These are phyloP conservation scores for Leptopilina myrica DNA, from an alignment of 2,888 invertebrate genomes.

Conservation along the genomic window DNA sequence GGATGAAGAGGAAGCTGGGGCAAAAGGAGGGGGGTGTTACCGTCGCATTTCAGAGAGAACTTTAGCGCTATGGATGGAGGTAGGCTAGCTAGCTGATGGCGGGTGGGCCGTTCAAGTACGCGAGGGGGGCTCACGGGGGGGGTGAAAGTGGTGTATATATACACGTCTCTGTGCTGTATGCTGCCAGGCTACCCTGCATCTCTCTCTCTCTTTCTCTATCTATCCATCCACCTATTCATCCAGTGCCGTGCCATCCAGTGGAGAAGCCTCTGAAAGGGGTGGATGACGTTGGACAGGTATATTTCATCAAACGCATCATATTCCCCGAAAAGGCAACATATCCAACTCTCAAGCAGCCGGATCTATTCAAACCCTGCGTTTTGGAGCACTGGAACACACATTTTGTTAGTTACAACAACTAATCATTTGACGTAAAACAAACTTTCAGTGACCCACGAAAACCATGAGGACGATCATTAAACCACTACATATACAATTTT, in stretches of 20 bases:
- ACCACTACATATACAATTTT: no score
- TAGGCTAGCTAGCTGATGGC: conserved; percentile 59
- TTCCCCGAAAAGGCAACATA: conserved; percentile 4
- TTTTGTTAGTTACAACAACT: background rate
- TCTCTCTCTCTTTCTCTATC: conserved; percentile 53
- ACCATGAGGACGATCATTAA: no score
- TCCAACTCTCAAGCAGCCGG: conserved; percentile 5
- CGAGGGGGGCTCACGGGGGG: conserved; percentile 22
- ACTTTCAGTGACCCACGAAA: no score
- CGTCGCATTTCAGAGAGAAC: conserved; percentile 73
- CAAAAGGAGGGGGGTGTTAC: conserved; percentile 64
- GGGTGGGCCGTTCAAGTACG: conserved; percentile 56
- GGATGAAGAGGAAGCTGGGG: conserved; percentile 46
- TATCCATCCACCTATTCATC: conserved; percentile 59
- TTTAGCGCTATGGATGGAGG: conserved; percentile 66
- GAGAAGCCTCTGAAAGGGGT: conserved; percentile 27
- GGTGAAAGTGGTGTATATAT: conserved; percentile 52
- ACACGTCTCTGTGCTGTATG: conserved; percentile 71
- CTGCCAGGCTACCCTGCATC: conserved; percentile 62
- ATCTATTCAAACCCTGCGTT: background rate
- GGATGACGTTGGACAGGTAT: conserved; percentile 38
- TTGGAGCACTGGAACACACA: background rate
- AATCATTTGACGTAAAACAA: no score
- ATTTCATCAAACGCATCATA: conserved; percentile 31
- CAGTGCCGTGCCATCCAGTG: conserved; percentile 37